phyloP scores from a whole-genome alignment of 2,797 vertebrate genomes.

The Vultur gryphus region DNA sequence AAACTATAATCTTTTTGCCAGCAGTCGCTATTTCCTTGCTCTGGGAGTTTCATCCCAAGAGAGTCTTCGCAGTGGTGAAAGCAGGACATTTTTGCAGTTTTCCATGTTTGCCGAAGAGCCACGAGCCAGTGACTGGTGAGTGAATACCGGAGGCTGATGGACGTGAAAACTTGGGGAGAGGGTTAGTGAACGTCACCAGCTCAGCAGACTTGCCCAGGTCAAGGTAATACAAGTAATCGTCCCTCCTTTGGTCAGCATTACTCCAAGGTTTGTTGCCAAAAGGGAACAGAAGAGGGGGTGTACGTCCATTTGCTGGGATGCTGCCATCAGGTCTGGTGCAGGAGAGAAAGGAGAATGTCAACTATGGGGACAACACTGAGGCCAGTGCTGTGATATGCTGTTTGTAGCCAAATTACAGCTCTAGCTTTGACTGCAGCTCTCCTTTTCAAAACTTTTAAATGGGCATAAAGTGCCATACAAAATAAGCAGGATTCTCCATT shows the following conservation, averaged over 20 bases:
- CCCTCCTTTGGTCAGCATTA: neutral
- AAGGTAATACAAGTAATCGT: neutral
- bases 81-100: neutral
- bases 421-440: neutral
- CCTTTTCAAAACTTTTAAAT: neutral
- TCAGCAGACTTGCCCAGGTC: neutral
- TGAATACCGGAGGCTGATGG: neutral
- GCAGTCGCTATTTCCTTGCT: neutral
- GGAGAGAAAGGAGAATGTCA: neutral
- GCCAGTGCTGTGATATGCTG: neutral
- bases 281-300: neutral
- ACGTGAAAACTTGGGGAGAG: neutral
- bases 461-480: neutral
- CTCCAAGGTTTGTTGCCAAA: neutral
- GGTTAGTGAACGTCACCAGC: neutral
- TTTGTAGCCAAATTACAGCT: neutral
- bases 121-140: neutral
- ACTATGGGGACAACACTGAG: neutral
- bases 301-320: neutral
- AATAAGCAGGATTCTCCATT: neutral
- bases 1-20: neutral
- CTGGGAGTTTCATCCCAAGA: neutral
- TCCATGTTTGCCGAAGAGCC: accelerated
- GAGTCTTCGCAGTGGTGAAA: neutral
- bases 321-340: neutral